Evolutionary conservation across 2,888 invertebrate genomes (phyloP), one percentile per base, ranked within the genome.

Genomic region (Tridacna crocea): DNA sequence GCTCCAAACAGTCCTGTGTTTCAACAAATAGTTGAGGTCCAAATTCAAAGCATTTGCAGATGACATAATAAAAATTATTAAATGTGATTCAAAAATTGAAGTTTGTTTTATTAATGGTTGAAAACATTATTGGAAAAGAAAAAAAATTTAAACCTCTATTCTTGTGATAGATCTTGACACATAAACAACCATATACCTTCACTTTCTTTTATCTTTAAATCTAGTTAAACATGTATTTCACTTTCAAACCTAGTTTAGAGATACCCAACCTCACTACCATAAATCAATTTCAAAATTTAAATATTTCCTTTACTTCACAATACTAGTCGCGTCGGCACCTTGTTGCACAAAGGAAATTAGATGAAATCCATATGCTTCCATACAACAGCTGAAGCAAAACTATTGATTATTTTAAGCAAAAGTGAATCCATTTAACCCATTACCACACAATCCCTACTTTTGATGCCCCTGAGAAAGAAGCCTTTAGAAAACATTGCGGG

Each of bases 261-360:
- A 4, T 4, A 36, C 36, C 8, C 19, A 4, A 24, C 10, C 61
- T 61, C 61, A 1, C 26, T 13, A 61, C 24, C 19, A 51, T 70
- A 70, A 70, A 70, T 51, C 51, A 51, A 70, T 51, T 70, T 51
- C 51, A 70, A 51, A 48, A 24, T 66, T 66, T 70, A 70, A 70
- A 70, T 51, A 70, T 46, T 70, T 70, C 70, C 47, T 47, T 48
- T 70, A 70, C 19, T 70, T 70, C 51, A 70, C n/a, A 51, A 70
- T 13, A 19, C 70, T 15, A 51, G 70, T 51, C 12, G 0, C 6
- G 51, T 26, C 70, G 48, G 51, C 70, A 22, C 51, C 70, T 51
- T 15, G 22, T 70, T 70, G 48, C 70, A 70, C 70, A 70, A 70
- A 70, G 70, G 24, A 70, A 66, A 65, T 19, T 15, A 47, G 47